Percentiles rank a stretch among this genome's conserved stretches.
Conservation (phyloP, 2,113 vertebrate genomes). For the Pontoporia blainvillei region DNA sequence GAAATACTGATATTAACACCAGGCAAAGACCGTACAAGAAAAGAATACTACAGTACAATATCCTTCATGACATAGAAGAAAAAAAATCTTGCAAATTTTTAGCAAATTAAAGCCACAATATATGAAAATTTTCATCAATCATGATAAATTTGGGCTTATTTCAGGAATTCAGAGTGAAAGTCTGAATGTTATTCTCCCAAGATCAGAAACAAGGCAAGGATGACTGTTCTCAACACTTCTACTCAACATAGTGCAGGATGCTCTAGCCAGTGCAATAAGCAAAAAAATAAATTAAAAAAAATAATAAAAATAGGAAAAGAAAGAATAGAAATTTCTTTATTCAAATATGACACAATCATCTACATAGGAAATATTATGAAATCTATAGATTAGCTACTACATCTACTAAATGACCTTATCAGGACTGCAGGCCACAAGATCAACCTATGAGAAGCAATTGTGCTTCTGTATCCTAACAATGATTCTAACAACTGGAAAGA, state of each 20-base stretch:
- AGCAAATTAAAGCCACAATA: no score
- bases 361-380: not conserved
- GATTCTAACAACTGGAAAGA: not conserved
- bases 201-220: no score
- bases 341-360: not conserved
- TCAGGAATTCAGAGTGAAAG: no score
- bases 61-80: not conserved
- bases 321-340: not conserved
- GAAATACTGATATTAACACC: not conserved
- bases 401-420: not conserved
- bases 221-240: no score
- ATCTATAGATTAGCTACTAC: not conserved
- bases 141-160: no score
- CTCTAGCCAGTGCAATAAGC: not conserved
- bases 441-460: not conserved
- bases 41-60: not conserved
- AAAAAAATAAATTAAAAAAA: not conserved
- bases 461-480: not conserved
- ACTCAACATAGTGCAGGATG: no score
- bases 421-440: not conserved
- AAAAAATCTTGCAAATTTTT: not conserved
- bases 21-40: not conserved
- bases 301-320: not conserved
- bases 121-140: no score
- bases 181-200: no score